Base-by-base conservation (phyloP, 2,888 invertebrate genomes). In the Esperia sulphurella region DNA sequence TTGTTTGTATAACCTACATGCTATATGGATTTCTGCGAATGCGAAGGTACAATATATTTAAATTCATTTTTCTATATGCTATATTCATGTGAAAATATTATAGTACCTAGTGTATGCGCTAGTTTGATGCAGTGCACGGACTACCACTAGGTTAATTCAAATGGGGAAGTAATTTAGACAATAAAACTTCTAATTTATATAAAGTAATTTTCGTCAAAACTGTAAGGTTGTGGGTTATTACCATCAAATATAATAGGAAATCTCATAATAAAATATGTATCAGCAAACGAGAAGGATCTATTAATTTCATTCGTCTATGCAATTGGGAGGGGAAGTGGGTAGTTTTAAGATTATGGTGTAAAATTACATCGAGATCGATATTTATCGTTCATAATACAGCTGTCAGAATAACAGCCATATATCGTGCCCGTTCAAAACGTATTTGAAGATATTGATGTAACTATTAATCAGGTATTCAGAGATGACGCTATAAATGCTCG, bases 301-400 rank as follows among this genome's bases (percentile, higher is more conserved):
- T 48, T 37, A 9, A 38, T 53, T 54, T 54, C 44, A 50, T 48
- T 57, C 45, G 52, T 53, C 53, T 55, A 47, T 48, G 50, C 41
- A 38, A 43, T 45, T 39, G 42, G 50, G 50, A 50, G 54, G 54
- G 59, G 58, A 68, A 65, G 63, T 61, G 58, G 55, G 54, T 57
- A 65, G 61, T 65, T 61, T 65, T 58, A 57, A 54, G 51, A 59
- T 59, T 59, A 61, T 60, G 37, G 65, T 65, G 68, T 71, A 63
- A 68, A 67, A 74, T 71, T 70, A 71, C 67, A 59, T 54, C 63
- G 55, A 63, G 63, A 69, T 69, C 64, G 74, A 74, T 75, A 71
- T 68, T 68, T 65, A 75, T 75, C 71, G 61, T 56, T 46, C 55
- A 67, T 72, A 69, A 75, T 70, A 73, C 70, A 73, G 71, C 73